Evolutionary conservation across 2,888 invertebrate genomes (phyloP), one percentile per base, ranked within the genome.

Genomic region (Chydorus sphaericus): DNA sequence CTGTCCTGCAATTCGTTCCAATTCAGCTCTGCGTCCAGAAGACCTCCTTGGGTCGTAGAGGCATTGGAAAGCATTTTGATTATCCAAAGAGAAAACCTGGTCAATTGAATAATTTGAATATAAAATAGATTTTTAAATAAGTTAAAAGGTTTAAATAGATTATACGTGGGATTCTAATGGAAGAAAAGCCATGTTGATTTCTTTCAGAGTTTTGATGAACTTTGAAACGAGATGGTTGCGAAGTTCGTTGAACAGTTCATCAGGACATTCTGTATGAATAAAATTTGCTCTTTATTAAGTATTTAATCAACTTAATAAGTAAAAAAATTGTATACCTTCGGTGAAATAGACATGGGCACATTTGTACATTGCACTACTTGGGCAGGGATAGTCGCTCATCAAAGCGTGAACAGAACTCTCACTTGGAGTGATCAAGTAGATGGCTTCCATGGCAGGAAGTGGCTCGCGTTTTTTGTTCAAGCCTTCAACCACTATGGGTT

Each of bases 1-100:
- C 73, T 99, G 98, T 73, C 99, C 98, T n/a, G 98, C 98, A 71
- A 96, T 94, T 61, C 94, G 80, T 72, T 99, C 98, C 82, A 98
- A 85, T 69, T 73, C 73, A 36, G 67, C 65, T 16, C 70, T 68
- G 7, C 66, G 60, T 60, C 69, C 69, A 48, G 69, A 62, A 16
- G 61, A 59, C 28, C 59, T n/a, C 37, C 84, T 81, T 7, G 92
- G 89, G 70, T 93, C 93, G 77, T 94, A 98, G 76, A 89, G 90
- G 69, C 88, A 88, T 72, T 91, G 89, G 76, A 98, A 94, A 49
- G 94, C 92, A 67, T 96, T 93, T 14, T 89, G 86, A 18, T 89
- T 92, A 72, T 99, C 98, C 74, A 99, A 73, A 1, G 97, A 91
- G 75, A 87, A 94, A 64, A 91, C 89, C 90, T 90, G 69, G 14